Evolutionary conservation across 2,888 invertebrate genomes (phyloP).

Genomic region (Chrysolina haemoptera): DNA sequence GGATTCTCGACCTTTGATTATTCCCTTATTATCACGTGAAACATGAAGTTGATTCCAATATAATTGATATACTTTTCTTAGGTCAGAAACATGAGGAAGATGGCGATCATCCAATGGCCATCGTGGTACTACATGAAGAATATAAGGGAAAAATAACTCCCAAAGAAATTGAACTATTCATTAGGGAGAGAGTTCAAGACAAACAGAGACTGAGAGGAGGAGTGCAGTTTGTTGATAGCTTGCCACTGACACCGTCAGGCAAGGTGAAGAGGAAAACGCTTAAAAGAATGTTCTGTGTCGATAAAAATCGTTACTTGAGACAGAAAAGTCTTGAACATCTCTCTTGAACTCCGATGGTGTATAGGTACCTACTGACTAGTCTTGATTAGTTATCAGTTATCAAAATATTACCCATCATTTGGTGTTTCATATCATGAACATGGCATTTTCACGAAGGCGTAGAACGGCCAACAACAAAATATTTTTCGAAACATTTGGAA

Average conservation of each 20-base stretch:
- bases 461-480: too few relatives aligned
- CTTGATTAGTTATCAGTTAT: too few relatives aligned
- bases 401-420: too few relatives aligned
- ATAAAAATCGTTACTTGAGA: slow-evolving; percentile 20
- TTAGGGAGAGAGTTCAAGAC: slow-evolving; percentile 59
- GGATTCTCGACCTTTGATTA: too few relatives aligned
- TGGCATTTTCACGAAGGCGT: too few relatives aligned
- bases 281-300: slow-evolving; percentile 41
- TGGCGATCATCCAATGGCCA: slow-evolving; percentile 61
- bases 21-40: too few relatives aligned
- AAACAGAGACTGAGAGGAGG: slow-evolving; percentile 62
- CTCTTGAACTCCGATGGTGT: not conserved
- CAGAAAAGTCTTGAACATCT: not conserved
- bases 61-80: slow-evolving; percentile 18
- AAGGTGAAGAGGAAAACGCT: slow-evolving; percentile 58
- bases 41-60: too few relatives aligned
- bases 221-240: slow-evolving; percentile 58
- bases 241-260: slow-evolving; percentile 63
- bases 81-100: slow-evolving; percentile 62
- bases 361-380: too few relatives aligned
- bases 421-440: too few relatives aligned
- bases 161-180: slow-evolving; percentile 59
- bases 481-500: too few relatives aligned
- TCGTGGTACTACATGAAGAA: slow-evolving; percentile 54
- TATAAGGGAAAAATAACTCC: slow-evolving; percentile 48